Percentiles rank a stretch among this genome's conserved stretches.
phyloP scores from a whole-genome alignment of 2,888 invertebrate genomes.

The Ichneumon xanthorius region DNA sequence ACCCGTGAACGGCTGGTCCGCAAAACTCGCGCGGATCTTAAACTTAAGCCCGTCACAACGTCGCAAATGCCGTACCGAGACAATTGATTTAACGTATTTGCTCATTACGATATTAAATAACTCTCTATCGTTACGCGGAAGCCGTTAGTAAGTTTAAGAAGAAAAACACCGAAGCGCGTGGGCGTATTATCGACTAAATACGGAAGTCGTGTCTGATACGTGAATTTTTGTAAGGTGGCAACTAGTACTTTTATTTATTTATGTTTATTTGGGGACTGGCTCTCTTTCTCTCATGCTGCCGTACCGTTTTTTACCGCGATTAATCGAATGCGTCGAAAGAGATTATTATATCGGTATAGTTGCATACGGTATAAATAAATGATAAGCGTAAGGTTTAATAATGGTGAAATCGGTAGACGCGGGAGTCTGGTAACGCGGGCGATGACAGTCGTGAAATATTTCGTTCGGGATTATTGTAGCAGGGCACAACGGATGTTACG shows the following conservation, averaged over 20 bases:
- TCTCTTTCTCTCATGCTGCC: constrained; percentile 70
- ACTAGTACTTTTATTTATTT: constrained; percentile 78
- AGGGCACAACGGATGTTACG: constrained; percentile 31
- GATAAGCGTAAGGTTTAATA: constrained; percentile 25
- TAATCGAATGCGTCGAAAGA: constrained; percentile 53
- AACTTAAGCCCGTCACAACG: not conserved
- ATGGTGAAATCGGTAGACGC: constrained; percentile 39
- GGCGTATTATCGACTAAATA: constrained; percentile 42
- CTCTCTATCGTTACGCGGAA: constrained; percentile 49
- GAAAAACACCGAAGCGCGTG: constrained; percentile 26
- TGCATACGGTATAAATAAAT: constrained; percentile 29
- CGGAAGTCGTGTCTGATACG: constrained; percentile 70
- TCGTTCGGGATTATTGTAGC: constrained; percentile 17
- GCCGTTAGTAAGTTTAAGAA: constrained; percentile 39
- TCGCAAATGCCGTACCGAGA: constrained; percentile 24
- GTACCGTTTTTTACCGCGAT: constrained; percentile 60
- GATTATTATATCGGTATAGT: constrained; percentile 43
- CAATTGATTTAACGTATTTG: constrained; percentile 34
- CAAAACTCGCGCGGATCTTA: constrained; percentile 30
- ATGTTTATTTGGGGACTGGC: constrained; percentile 78
- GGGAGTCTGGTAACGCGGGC: constrained; percentile 41
- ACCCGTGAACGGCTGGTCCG: constrained; percentile 43
- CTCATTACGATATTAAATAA: constrained; percentile 43
- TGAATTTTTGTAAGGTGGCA: constrained; percentile 72
- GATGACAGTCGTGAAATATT: constrained; percentile 27